These are phyloP conservation scores for Sinocyclocheilus grahami DNA, from an alignment of 2,113 vertebrate species.

Conservation along the genomic window DNA sequence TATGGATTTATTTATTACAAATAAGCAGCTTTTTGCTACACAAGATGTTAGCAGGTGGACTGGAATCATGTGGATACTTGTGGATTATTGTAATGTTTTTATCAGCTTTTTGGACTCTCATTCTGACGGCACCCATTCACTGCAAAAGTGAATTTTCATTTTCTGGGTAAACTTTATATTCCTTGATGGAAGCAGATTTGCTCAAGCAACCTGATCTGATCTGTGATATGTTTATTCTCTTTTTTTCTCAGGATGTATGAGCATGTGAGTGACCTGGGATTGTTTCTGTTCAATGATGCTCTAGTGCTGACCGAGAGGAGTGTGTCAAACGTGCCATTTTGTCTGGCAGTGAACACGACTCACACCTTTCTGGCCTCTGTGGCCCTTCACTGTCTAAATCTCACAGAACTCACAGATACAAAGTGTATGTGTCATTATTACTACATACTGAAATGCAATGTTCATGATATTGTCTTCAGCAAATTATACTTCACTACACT, in stretches of 20 bases:
- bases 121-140: no score
- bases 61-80: no score
- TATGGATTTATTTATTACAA: no score
- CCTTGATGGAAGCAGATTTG: background rate
- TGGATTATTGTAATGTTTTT: no score
- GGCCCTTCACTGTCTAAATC: slow-evolving; percentile 70
- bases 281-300: slow-evolving; percentile 83
- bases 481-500: no score
- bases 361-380: slow-evolving; percentile 81
- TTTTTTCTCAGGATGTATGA: slow-evolving; percentile 68
- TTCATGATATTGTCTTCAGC: background rate
- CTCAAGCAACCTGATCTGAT: background rate
- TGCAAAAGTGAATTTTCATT: no score
- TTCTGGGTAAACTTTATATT: no score
- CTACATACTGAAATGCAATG: background rate
- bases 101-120: no score
- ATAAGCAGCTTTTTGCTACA: no score
- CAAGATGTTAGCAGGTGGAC: no score
- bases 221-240: background rate
- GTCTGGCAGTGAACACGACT: slow-evolving; percentile 61
- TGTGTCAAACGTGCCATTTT: slow-evolving; percentile 72
- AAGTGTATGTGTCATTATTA: slow-evolving; percentile 72
- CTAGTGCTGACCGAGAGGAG: slow-evolving; percentile 68
- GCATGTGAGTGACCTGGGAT: slow-evolving; percentile 73
- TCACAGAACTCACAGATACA: slow-evolving; percentile 75